Evolutionary conservation across 2,888 invertebrate genomes (phyloP), one percentile per base, ranked within the genome.

Genomic region (Hypolimnas misippus): DNA sequence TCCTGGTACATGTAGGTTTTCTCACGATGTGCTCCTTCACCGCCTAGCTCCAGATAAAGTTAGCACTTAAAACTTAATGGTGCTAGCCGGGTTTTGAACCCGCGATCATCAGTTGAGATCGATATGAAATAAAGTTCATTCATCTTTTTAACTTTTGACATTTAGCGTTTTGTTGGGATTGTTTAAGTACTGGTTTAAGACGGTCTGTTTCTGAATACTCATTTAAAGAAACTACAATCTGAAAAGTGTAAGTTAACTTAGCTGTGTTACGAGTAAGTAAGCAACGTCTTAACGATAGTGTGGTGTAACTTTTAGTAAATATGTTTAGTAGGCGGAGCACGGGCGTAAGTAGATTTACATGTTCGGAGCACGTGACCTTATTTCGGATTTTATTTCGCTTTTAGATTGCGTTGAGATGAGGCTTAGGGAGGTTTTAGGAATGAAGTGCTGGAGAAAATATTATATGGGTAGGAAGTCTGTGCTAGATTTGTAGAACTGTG

Each of bases 331-430:
- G 77, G 81, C 84, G 57, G 66, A 76, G 74, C 87, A 87, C 84
- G 85, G 73, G 69, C 73, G 74, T 86, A 84, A 88, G 89, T 89
- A 87, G 85, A 89, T 89, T 89, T 88, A 87, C 89, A 87, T 89
- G 89, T 88, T 74, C 73, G 70, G 49, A 74, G 84, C 76, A 84
- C 89, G 89, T 89, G 89, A 87, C 82, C 82, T 76, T 86, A 86
- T 87, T 87, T 86, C 77, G 82, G 86, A 89, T 87, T 83, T 87
- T 75, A 74, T 76, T 76, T 70, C 64, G 73, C 73, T 70, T 72
- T 74, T 76, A 77, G 82, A 84, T 62, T 54, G 63, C 54, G 57
- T 58, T 33, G 62, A 58, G 40, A 53, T 60, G 63, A 60, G 60
- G 56, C 64, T 64, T 60, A 64, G 44, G 60, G 51, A 38, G 49